phyloP scores from a whole-genome alignment of 1,140 invertebrate genomes.

The Zaprionus gabonicus region DNA sequence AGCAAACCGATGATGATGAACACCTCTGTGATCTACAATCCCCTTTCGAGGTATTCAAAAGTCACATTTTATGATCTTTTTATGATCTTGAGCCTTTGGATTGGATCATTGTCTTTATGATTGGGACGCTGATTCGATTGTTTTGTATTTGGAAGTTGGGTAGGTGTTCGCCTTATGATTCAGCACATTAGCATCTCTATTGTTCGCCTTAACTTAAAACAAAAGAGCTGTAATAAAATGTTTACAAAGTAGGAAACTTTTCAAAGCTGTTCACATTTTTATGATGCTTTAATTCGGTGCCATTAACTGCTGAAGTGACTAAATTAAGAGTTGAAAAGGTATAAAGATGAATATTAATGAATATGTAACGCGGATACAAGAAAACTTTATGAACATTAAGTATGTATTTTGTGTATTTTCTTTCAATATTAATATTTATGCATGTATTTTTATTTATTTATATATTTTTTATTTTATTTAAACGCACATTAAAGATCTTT shows the following conservation, averaged over 20 bases:
- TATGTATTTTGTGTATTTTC: background rate
- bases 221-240: constrained; percentile 21
- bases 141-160: constrained; percentile 20
- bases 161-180: constrained; percentile 48
- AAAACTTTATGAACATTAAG: background rate
- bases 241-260: background rate
- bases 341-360: background rate
- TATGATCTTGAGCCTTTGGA: constrained; percentile 45
- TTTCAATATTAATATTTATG: background rate
- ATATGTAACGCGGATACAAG: background rate
- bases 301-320: background rate
- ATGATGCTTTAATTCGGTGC: background rate
- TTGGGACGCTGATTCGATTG: constrained; percentile 43
- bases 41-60: constrained; percentile 11
- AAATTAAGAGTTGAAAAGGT: no score
- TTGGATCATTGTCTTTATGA: constrained; percentile 8
- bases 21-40: constrained; percentile 24
- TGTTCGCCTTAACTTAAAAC: constrained; percentile 14
- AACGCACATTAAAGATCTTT: no score
- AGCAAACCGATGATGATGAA: constrained; percentile 51
- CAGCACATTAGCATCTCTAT: constrained; percentile 42
- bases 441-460: background rate
- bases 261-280: background rate
- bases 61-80: constrained; percentile 49
- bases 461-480: background rate